Evolutionary conservation across 1,140 invertebrate genomes (phyloP), one percentile per base, ranked within the genome.

Genomic region (Leptonema lineaticorne): DNA sequence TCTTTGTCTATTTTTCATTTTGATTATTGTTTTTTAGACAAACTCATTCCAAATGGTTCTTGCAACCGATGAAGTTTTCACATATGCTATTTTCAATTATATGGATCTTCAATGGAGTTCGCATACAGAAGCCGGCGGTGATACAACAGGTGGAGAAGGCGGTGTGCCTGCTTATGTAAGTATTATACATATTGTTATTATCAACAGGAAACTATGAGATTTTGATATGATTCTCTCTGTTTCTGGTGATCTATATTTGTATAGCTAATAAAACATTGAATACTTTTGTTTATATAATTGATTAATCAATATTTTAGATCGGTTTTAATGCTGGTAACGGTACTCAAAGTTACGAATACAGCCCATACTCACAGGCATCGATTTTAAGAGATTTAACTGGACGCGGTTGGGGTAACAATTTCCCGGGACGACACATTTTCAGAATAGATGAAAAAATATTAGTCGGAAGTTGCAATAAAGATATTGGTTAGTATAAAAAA

Each of bases 301-400:
- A n/a, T 28, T 59, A 59, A 59, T 26, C 11, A 48, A 22, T 33
- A 33, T 33, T 66, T 33, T 74, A 94, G 92, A 88, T 97, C 74
- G 95, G 95, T 33, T 98, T 97, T 79, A 97, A 98, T 77, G 95
- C 91, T 59, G 95, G 95, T 63, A 98, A 98, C 76, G 95, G 93
- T 14, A 98, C 94, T 0, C 86, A 90, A 76, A 89, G 89, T 66
- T 96, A 90, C 78, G 92, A 96, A 79, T 96, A 96, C 77, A 87
- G 85, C 62, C 95, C 95, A 0, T 97, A 95, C 79, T 96, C 94
- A 48, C 94, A 96, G 80, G 84, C 86, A 28, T 89, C 92, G 24
- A 91, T 93, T 18, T 84, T 96, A 8, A 83, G 91, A 68, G 92
- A 95, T 80, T 81, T 97, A 56, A 87, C 89, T 0, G 86, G 87